Base-by-base conservation (phyloP, 1,140 invertebrate genomes). In the Babylonia areolata region DNA sequence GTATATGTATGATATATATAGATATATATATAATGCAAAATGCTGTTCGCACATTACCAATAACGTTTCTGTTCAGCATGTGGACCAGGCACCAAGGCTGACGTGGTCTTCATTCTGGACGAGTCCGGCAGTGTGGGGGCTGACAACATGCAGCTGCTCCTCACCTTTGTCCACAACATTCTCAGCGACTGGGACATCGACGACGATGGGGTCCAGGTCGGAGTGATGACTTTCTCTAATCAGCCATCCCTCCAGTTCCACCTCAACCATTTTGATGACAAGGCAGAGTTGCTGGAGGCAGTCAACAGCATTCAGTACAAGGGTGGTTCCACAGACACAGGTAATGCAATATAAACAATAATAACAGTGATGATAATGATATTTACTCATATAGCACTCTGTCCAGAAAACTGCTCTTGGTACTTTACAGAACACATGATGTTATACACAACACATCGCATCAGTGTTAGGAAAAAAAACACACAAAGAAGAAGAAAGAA, bases 71-170 rank as follows among this genome's bases (percentile, higher is more conserved):
- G 40, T 77, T 28, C 75, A 77, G 75, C 37, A 5, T 77, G 75
- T 31, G 75, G 75, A 37, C 17, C 35, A 40, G 83, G 71, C 46
- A 51, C 90, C 23, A 88, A 88, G 75, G 87, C 87, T 33, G 91
- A 92, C 73, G 81, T 92, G 17, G 84, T 91, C 11, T 90, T 92
- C 42, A 84, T 92, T 33, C 79, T 92, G 73, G 91, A 92, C 71
- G 88, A 89, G 0, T 91, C 90, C 5, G 89, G 88, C n/a, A 92
- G 91, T 71, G 89, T 91, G 5, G 88, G 86, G 12, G 42, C 84
- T 17, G 51, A 23, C 0, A 89, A 92, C 73, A 91, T 90, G 87
- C n/a, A 88, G 39, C 88, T 89, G n/a, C 88, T 90, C 85, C 51
- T 88, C 28, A 81, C 85, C 31, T 91, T 92, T 80, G 75, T 89